Base-by-base conservation (phyloP, 2,797 vertebrate species). In the Semaprochilodus insignis region DNA sequence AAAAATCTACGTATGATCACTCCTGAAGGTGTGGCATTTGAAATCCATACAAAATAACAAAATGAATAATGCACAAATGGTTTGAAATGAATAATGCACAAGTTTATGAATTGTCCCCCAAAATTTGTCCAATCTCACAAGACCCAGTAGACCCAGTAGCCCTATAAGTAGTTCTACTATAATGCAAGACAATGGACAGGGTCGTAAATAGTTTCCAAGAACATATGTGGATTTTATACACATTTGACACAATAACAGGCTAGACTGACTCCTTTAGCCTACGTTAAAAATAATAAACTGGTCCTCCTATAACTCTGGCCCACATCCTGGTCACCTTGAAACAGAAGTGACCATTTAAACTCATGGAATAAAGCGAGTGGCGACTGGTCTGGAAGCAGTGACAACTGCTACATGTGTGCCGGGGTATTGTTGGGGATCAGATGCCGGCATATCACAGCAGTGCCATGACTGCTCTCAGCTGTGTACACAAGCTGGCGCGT, bases 391-490 rank as follows among this genome's bases (percentile, higher is more conserved):
- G 65, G 48, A 75, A 16, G 11, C 57, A 60, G 3, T 6, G 69
- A 82, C 4, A 48, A 34, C 19, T 65, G 16, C 54, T 54, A 16
- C n/a, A 25, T 78, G 60, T 21, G 40, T 19, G 25, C 36, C 13
- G 17, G 34, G 40, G 63, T 17, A 81, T 77, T 66, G 31, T 63
- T n/a, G 40, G 52, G 74, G 40, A 76, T 82, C 55, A 79, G 63
- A 62, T 66, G 80, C 55, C 80, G 69, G 72, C 60, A 82, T 25
- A 62, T 83, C 31, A 78, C 31, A 48, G 16, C 57, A 82, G 70
- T 81, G 71, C 88, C 73, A 67, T 77, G 80, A 67, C 80, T 78
- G 77, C 84, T 83, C 81, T 85, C 71, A 88, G 84, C 87, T 83
- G 85, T 86, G 88, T 83, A 83, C 88, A 31, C 74, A 57, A 72